Evolutionary conservation across 2,888 invertebrate species (phyloP).

Genomic region (Dryobotodes eremita): DNA sequence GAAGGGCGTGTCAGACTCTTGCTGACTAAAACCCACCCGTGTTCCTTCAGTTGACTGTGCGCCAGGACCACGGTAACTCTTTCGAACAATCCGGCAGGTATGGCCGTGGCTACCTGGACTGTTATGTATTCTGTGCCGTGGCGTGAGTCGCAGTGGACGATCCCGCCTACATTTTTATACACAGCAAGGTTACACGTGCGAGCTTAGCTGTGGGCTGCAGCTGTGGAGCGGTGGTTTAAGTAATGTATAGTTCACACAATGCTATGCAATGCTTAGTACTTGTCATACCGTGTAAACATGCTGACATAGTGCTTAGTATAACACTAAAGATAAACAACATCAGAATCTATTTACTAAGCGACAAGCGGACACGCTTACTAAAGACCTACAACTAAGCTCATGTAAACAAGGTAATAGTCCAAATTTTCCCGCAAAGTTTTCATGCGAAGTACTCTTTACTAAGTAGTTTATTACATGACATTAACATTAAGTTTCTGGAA

Average conservation of each 20-base stretch:
- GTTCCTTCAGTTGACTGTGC: too few species aligned
- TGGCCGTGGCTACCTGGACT: not conserved
- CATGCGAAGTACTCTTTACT: not conserved
- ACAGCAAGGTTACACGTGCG: not conserved
- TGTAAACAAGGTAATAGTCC: constrained; percentile 4
- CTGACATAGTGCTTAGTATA: not conserved
- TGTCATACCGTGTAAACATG: not conserved
- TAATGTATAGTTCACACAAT: too few species aligned
- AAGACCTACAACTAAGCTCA: not conserved
- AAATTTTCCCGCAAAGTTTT: not conserved
- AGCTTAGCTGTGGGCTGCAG: not conserved
- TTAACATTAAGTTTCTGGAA: not conserved
- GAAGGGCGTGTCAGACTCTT: too few species aligned
- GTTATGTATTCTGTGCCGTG: not conserved
- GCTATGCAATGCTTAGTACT: not conserved
- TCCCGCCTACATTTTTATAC: not conserved
- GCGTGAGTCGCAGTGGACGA: not conserved
- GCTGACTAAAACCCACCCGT: too few species aligned
- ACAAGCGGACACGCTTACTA: not conserved
- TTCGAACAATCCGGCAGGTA: too few species aligned
- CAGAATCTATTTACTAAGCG: not conserved
- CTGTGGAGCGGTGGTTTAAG: not conserved
- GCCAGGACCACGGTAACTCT: too few species aligned
- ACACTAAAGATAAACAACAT: not conserved
- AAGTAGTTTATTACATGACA: not conserved